Evolutionary conservation across 2,113 vertebrate genomes (phyloP), one percentile per base, ranked within the genome.

Genomic region (Zapornia atra): DNA sequence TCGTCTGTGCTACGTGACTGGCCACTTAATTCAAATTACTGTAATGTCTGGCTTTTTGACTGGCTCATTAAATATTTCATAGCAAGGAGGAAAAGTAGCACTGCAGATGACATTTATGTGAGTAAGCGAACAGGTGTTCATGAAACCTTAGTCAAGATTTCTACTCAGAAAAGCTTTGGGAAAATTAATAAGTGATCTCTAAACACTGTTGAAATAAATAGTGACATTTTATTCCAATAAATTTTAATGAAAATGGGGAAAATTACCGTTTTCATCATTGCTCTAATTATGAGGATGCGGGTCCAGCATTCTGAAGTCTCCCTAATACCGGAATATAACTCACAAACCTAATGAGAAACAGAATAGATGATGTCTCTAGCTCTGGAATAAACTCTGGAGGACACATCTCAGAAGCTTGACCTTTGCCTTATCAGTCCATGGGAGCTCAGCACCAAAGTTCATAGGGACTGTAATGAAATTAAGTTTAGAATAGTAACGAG

Each of bases 41-140:
- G 51, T 54, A 77, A 56, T 73, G 59, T 80, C 92, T 95, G 82
- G 24, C 31, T 90, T 95, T 80, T 90, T 90, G 71, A 51, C 71
- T 88, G 38, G 50, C 65, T 86, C 68, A 90, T 95, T 93, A 94
- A 92, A 83, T 92, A 80, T 90, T 70, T 81, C 33, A 64, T 77
- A 80, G 48, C 60, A 78, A 73, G 50, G 42, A 94, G 38, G 71
- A 86, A 90, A 90, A 76, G 25, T 14, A 73, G 68, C 46, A 17
- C 33, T 10, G 85, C 12, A 33, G 48, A 63, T 77, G 40, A 86
- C 31, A 79, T 69, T 61, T 64, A 60, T 6, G 31, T 92, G 75
- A 90, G 73, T 66, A 77, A 28, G 21, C 50, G 88, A 80, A 57
- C 44, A 87, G 63, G 44, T 77, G 42, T 92, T 80, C 3, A 3